phyloP scores from a whole-genome alignment of 2,888 invertebrate genomes.

The Thysanoteuthis rhombus region DNA sequence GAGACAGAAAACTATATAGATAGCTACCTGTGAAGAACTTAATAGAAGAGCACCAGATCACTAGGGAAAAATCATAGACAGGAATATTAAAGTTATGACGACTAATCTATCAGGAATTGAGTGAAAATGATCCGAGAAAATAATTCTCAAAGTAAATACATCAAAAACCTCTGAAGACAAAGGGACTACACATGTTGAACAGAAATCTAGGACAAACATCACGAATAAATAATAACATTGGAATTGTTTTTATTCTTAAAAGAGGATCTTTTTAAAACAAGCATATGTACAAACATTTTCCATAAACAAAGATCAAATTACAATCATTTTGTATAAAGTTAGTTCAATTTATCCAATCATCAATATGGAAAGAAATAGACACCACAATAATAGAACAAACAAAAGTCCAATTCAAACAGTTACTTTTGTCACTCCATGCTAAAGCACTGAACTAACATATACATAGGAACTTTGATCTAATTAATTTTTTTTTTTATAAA shows the following conservation, averaged over 20 bases:
- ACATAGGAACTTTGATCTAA: no score
- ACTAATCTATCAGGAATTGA: no score
- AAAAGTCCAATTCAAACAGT: neutral
- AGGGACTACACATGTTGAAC: neutral
- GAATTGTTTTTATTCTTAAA: no score
- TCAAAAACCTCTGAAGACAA: neutral
- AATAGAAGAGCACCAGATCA: neutral
- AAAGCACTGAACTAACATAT: no score
- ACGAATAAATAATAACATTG: no score
- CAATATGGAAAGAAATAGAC: neutral
- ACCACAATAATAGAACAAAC: neutral
- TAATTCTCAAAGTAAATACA: neutral
- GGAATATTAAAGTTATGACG: neutral
- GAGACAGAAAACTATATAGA: neutral
- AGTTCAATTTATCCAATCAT: neutral
- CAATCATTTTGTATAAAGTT: neutral
- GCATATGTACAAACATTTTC: no score
- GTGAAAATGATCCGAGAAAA: neutral
- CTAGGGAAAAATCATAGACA: neutral
- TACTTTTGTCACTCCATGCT: no score
- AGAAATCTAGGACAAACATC: neutral
- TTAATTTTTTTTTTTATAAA: no score
- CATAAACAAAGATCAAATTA: neutral
- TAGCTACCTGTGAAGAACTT: neutral
- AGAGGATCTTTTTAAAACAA: no score